Conservation (phyloP, 1,140 invertebrate species). For the Melitaea cinxia region DNA sequence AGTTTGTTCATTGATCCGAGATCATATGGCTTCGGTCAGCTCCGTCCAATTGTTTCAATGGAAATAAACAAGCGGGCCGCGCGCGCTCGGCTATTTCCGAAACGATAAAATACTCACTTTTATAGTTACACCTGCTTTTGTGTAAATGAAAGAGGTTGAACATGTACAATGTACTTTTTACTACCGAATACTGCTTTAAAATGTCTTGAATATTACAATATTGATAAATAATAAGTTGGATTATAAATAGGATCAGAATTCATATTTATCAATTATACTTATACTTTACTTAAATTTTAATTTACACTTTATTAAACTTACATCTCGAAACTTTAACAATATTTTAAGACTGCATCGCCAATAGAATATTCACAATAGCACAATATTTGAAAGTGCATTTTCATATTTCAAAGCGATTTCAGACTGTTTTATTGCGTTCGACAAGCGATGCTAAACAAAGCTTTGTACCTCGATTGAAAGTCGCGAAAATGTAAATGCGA, state of each 20-base stretch:
- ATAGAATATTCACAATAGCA: not conserved
- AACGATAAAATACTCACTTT: conserved; percentile 30
- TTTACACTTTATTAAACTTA: too few relatives aligned
- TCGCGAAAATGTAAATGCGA: conserved; percentile 4
- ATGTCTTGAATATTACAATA: not conserved
- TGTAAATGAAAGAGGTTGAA: conserved; percentile 17
- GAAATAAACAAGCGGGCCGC: conserved; percentile 26
- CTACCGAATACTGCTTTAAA: not conserved
- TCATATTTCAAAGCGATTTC: not conserved
- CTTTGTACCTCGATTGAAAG: conserved; percentile 1
- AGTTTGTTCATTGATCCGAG: conserved; percentile 24
- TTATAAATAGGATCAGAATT: too few relatives aligned
- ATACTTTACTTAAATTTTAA: too few relatives aligned
- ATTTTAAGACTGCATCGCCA: not conserved
- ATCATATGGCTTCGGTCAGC: conserved; percentile 25
- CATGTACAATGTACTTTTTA: conserved; percentile 4
- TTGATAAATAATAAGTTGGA: not conserved
- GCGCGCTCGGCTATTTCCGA: conserved; percentile 25
- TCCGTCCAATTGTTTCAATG: conserved; percentile 27
- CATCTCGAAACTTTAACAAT: not conserved
- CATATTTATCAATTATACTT: too few relatives aligned
- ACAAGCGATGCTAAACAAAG: conserved; percentile 2
- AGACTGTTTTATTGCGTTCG: not conserved
- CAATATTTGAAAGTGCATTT: not conserved
- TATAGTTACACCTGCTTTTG: conserved; percentile 32